Base-by-base conservation (phyloP, 2,113 vertebrate genomes). In the Sorex araneus region DNA sequence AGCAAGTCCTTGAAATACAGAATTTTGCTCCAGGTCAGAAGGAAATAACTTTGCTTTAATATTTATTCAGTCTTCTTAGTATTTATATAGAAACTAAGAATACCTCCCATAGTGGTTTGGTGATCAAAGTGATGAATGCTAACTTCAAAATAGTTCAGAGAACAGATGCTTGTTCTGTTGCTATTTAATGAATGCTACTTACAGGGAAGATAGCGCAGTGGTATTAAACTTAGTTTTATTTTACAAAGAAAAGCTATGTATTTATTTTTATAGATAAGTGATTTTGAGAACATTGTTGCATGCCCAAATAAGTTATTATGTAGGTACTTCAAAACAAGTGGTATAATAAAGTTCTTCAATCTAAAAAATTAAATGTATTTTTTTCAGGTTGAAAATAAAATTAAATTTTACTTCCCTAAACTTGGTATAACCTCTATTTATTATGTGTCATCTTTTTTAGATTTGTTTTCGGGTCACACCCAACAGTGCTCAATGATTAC, bases 41-140 rank as follows among this genome's bases (percentile, higher is more conserved):
- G 12, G 3, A 19, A 77, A 57, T 84, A 36, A 16, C 10, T 83
- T 28, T 32, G 4, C 5, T 86, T 89, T 73, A 73, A 19, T 74
- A 88, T 79, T 87, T 74, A 81, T 75, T 64, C 4, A 50, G 8
- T 89, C 50, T 89, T 28, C 82, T 88, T 75, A 78, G 80, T 75
- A 50, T 79, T 10, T 70, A 94, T 84, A 36, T 4, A 21, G 50
- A 95, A 84, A 34, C 16, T 25, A 92, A 71, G 19, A 89, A 73
- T 9, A 43, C 47, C 34, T 16, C 28, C 64, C 36, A 8, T 28
- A 64, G 23, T 78, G 30, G 77, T 91, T 89, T 82, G 5, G 70
- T 77, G 23, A n/a, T 70, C 54, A 87, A 9, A 87, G 1, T 43
- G 3, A 71, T 76, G 28, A 87, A 28, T 12, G 4, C 1, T 75